These are phyloP conservation scores for Aporophyla nigra DNA, from an alignment of 2,888 invertebrate genomes.

Conservation along the genomic window DNA sequence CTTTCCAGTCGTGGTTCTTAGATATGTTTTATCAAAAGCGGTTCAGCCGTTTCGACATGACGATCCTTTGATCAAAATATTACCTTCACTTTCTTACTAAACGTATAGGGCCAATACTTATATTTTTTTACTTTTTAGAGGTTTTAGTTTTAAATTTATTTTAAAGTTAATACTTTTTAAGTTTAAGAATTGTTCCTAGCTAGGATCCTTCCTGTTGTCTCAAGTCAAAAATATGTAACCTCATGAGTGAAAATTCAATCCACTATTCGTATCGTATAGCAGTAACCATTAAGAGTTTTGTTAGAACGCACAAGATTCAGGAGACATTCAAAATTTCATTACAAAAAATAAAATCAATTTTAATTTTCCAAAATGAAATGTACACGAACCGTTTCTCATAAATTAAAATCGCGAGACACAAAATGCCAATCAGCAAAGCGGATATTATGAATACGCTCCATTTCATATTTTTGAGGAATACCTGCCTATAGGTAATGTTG, in stretches of 20 bases:
- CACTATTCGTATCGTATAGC: neutral
- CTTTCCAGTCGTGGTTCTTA: no score
- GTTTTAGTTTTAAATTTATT: no score
- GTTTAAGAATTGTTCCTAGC: neutral
- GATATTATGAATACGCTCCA: conserved; percentile 3
- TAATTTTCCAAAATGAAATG: no score
- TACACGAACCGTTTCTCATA: no score
- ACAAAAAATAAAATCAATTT: neutral
- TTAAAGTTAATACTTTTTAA: no score
- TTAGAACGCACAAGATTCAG: neutral
- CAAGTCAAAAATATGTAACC: neutral
- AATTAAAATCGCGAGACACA: neutral
- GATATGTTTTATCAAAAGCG: no score
- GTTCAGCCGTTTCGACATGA: no score
- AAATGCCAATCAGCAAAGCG: conserved; percentile 13
- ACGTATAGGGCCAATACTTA: no score
- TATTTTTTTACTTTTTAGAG: no score
- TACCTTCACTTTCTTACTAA: no score
- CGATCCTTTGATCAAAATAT: no score
- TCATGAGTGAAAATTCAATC: neutral
- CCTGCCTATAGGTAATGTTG: neutral
- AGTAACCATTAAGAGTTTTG: no score
- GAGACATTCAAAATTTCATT: neutral
- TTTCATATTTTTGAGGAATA: neutral
- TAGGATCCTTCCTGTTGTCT: neutral